A percentile compares a stretch with the other conserved stretches of the same genome.
These are phyloP conservation scores for Pseudorasbora parva DNA, from an alignment of 2,113 vertebrate species.

Conservation along the genomic window DNA sequence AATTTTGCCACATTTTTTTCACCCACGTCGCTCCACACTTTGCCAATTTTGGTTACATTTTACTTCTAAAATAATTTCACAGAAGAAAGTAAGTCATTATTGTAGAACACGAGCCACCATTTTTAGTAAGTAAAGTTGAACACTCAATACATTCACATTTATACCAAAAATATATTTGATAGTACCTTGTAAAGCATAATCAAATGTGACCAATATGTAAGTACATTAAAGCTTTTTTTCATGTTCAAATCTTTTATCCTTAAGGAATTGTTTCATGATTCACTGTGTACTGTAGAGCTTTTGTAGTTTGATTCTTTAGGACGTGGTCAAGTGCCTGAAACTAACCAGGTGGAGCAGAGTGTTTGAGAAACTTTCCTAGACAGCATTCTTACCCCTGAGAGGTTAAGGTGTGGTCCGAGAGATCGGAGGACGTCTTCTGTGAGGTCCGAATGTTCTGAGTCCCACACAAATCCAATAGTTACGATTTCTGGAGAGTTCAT, in stretches of 20 bases:
- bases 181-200: not conserved
- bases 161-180: not conserved
- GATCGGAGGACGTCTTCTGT: constrained; percentile 90
- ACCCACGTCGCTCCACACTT: not conserved
- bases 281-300: not conserved
- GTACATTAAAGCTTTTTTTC: not conserved
- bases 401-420: constrained; percentile 85
- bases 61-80: not conserved
- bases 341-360: not conserved
- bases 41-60: not conserved
- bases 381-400: constrained; percentile 82
- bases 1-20: not conserved
- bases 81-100: too few relatives aligned
- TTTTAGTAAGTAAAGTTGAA: not conserved
- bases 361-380: not conserved
- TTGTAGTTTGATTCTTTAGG: not conserved
- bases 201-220: not conserved
- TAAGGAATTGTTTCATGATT: not conserved
- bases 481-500: constrained; percentile 98
- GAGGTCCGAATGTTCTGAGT: constrained; percentile 93
- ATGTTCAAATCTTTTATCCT: not conserved
- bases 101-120: not conserved
- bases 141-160: not conserved
- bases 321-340: not conserved
- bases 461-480: constrained; percentile 95